Conservation (phyloP, 2,888 invertebrate species). For the Hydroisotoma schaefferi region DNA sequence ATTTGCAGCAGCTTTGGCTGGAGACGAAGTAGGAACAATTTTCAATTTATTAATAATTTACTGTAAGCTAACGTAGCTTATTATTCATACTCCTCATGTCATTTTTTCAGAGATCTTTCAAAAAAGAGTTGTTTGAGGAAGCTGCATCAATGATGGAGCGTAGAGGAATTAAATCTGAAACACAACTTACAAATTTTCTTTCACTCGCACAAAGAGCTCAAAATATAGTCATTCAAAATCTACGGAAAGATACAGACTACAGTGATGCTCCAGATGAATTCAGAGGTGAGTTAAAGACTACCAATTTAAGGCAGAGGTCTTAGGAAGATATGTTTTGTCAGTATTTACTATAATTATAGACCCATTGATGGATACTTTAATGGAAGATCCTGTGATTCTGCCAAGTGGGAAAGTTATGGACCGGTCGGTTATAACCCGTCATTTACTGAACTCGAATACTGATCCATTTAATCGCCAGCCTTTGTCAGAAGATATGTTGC, state of each 20-base stretch:
- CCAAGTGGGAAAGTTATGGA: constrained; percentile 94
- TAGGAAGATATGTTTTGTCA: background rate
- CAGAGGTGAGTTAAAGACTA: constrained; percentile 56
- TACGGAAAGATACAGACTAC: constrained; percentile 84
- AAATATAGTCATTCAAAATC: constrained; percentile 68
- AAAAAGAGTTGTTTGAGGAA: constrained; percentile 85
- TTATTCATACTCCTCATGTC: background rate
- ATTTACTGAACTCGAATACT: constrained; percentile 90
- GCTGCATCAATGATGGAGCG: constrained; percentile 78
- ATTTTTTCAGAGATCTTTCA: constrained; percentile 77
- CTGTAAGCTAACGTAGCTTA: background rate
- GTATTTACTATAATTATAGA: constrained; percentile 57
- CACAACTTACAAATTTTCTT: constrained; percentile 81
- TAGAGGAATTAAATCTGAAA: constrained; percentile 75
- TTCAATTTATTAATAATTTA: background rate
- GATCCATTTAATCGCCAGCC: constrained; percentile 98
- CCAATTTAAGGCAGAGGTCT: background rate
- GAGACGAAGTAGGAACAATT: constrained; percentile 73
- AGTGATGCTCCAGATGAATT: constrained; percentile 96
- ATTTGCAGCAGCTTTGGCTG: constrained; percentile 87
- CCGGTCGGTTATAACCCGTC: constrained; percentile 84
- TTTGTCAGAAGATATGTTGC: constrained; percentile 87
- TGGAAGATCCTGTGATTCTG: constrained; percentile 90
- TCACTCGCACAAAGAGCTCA: constrained; percentile 69
- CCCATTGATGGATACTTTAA: constrained; percentile 94